phyloP scores from a whole-genome alignment of 2,888 invertebrate genomes.

The Callyntrura guangdongensis region DNA sequence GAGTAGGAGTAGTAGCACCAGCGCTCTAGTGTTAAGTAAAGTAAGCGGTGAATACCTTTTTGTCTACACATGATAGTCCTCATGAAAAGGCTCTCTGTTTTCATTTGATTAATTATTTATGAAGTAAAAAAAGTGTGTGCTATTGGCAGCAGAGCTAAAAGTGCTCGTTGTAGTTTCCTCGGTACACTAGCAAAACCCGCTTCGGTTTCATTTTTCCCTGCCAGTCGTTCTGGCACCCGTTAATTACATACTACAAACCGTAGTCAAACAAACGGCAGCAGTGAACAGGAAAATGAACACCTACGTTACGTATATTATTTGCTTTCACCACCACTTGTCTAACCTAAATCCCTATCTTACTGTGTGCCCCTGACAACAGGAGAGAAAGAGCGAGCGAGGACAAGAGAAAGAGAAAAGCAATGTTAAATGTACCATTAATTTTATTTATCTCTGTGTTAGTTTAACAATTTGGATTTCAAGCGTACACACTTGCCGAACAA shows the following conservation, averaged over 20 bases:
- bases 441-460: too few species aligned
- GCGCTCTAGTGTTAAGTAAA: background rate
- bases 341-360: background rate
- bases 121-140: background rate
- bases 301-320: background rate
- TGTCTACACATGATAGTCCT: background rate
- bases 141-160: background rate
- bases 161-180: background rate
- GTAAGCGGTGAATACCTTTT: background rate
- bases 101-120: conserved; percentile 4
- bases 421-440: too few species aligned
- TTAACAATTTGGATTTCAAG: too few species aligned
- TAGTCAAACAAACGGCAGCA: background rate
- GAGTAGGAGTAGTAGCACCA: too few species aligned
- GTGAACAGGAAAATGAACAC: background rate
- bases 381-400: too few species aligned
- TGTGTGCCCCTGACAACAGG: background rate
- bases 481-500: too few species aligned
- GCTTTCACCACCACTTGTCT: background rate
- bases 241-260: background rate
- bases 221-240: background rate
- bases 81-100: background rate
- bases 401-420: too few species aligned
- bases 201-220: background rate
- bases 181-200: background rate